phyloP scores from a whole-genome alignment of 1,140 invertebrate species.

The Chelonus insularis region DNA sequence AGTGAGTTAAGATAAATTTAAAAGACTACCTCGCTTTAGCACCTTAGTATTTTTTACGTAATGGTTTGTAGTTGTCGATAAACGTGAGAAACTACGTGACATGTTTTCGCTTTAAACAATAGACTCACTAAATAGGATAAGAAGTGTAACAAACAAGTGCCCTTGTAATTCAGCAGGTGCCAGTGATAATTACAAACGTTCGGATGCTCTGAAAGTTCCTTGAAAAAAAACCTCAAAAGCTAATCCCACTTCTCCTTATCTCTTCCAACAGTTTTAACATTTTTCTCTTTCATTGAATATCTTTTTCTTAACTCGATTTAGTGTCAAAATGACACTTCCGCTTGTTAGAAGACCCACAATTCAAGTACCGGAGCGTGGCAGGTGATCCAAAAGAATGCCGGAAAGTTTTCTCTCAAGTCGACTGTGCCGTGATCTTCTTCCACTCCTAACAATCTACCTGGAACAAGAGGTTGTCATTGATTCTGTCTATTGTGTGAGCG shows the following conservation, averaged over 20 bases:
- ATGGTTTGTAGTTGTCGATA: not conserved
- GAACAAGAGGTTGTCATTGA: not conserved
- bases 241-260: not conserved
- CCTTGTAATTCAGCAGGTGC: not conserved
- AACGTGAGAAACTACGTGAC: slow-evolving; percentile 2
- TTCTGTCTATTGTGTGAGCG: slow-evolving; percentile 5
- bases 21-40: not conserved
- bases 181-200: not conserved
- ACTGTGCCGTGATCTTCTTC: not conserved
- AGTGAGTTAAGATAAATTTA: slow-evolving; percentile 5
- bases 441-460: not conserved
- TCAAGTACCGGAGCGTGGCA: not conserved
- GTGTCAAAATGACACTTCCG: not conserved
- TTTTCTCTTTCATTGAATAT: not conserved
- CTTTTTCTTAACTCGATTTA: not conserved
- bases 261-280: not conserved
- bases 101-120: not conserved
- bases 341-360: not conserved
- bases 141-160: not conserved
- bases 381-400: slow-evolving; percentile 7
- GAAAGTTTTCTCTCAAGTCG: not conserved
- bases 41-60: not conserved
- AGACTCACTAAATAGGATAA: not conserved
- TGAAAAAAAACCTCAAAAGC: not conserved
- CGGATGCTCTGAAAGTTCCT: not conserved